A percentile compares a stretch with the other conserved stretches of the same genome.
These are phyloP conservation scores for Hiodon tergisus DNA, from an alignment of 2,113 vertebrate species.

Conservation along the genomic window DNA sequence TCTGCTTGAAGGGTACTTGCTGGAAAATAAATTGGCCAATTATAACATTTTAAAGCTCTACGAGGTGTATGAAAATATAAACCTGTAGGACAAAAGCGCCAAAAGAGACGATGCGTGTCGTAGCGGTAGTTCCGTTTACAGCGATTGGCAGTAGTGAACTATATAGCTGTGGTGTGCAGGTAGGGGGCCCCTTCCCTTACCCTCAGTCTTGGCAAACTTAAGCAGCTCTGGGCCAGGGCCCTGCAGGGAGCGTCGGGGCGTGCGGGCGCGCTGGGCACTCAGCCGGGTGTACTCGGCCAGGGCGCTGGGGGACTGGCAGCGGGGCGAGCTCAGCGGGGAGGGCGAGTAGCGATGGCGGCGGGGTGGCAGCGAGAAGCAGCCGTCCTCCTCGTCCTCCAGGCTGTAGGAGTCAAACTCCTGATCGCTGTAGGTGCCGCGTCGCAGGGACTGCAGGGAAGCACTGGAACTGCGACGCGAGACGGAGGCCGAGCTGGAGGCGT, in stretches of 20 bases:
- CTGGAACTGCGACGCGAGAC: constrained; percentile 81
- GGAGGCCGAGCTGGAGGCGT: constrained; percentile 76
- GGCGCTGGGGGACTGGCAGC: constrained; percentile 76
- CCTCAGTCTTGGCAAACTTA: constrained; percentile 75
- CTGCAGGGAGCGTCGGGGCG: constrained; percentile 68
- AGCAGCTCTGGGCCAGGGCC: constrained; percentile 69
- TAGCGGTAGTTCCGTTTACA: no score
- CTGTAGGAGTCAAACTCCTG: constrained; percentile 85
- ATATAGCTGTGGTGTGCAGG: background rate
- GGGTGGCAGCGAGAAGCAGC: constrained; percentile 61
- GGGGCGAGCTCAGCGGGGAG: constrained; percentile 75
- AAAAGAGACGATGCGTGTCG: no score
- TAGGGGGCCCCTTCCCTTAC: constrained; percentile 45
- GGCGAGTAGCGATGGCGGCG: constrained; percentile 70
- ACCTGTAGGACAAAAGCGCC: no score
- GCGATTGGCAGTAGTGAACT: background rate
- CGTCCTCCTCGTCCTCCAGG: constrained; percentile 80
- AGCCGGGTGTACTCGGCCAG: constrained; percentile 54
- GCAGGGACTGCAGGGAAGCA: constrained; percentile 78
- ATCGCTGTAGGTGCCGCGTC: constrained; percentile 81
- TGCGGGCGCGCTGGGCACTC: constrained; percentile 55
- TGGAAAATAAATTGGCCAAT: no score
- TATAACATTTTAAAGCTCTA: no score
- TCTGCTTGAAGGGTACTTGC: no score
- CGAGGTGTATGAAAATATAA: no score